Conservation (phyloP, 2,888 invertebrate genomes). For the Polylopha cassiicola region DNA sequence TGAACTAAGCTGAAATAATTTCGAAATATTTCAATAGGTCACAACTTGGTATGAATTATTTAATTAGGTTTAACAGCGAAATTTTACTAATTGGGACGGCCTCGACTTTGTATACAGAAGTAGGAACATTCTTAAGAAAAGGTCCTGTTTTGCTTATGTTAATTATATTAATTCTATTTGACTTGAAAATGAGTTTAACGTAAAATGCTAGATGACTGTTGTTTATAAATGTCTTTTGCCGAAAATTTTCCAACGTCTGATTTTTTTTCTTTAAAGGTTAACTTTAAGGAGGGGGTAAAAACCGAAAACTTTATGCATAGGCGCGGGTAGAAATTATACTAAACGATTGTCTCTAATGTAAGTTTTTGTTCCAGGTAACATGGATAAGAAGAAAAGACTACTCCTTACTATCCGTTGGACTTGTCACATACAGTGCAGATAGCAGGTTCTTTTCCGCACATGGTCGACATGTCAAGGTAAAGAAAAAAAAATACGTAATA, state of each 20-base stretch:
- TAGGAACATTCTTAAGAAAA: too few relatives aligned
- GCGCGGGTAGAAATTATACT: too few relatives aligned
- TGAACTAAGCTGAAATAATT: conserved; percentile 8
- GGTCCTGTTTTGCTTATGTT: too few relatives aligned
- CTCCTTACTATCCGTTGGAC: conserved; percentile 79
- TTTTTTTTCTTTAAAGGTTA: too few relatives aligned
- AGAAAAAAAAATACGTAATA: conserved; percentile 19
- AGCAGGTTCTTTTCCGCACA: conserved; percentile 80
- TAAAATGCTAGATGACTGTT: too few relatives aligned
- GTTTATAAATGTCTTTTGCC: too few relatives aligned
- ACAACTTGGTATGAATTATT: conserved; percentile 6
- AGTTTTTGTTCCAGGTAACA: conserved; percentile 75
- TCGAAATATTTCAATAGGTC: conserved; percentile 3
- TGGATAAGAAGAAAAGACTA: conserved; percentile 83
- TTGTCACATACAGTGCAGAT: conserved; percentile 81
- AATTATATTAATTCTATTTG: too few relatives aligned
- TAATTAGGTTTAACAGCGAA: conserved; percentile 5
- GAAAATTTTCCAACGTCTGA: too few relatives aligned
- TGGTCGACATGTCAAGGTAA: conserved; percentile 77
- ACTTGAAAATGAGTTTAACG: too few relatives aligned
- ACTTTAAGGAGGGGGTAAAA: too few relatives aligned
- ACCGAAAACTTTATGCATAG: too few relatives aligned
- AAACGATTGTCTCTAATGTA: not conserved
- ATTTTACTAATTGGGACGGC: not conserved
- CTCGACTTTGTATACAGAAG: not conserved